phyloP scores from a whole-genome alignment of 2,113 vertebrate species.

The Zosterops borbonicus region DNA sequence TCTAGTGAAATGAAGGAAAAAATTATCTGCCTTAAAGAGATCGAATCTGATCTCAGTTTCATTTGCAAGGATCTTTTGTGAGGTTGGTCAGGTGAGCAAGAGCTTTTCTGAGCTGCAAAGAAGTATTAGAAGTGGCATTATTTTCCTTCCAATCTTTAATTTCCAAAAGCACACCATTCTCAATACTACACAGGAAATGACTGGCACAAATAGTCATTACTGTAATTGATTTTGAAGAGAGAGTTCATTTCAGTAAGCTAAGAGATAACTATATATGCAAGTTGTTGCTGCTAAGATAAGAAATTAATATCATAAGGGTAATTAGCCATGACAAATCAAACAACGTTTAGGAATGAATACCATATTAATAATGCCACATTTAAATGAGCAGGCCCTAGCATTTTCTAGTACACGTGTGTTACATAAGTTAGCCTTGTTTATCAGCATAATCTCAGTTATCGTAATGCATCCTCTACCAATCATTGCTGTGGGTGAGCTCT shows the following conservation, averaged over 20 bases:
- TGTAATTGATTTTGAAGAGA: slow-evolving; percentile 38
- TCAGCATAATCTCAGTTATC: background rate
- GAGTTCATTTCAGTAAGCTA: background rate
- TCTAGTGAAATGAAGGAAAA: background rate
- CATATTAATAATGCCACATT: background rate
- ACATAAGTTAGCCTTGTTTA: background rate
- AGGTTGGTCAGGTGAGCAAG: background rate
- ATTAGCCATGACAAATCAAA: slow-evolving; percentile 21
- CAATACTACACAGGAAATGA: background rate
- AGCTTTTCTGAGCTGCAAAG: background rate
- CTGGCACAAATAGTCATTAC: background rate
- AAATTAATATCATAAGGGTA: slow-evolving; percentile 27
- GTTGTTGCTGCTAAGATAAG: slow-evolving; percentile 26
- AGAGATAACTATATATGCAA: background rate
- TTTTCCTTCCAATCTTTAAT: background rate
- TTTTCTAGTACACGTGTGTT: background rate
- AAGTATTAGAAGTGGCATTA: background rate
- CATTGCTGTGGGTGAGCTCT: background rate
- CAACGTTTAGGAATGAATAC: background rate
- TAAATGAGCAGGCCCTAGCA: background rate
- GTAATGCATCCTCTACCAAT: background rate
- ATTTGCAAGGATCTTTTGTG: background rate
- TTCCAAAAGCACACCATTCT: background rate
- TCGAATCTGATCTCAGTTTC: background rate
- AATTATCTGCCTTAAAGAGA: background rate